phyloP scores from a whole-genome alignment of 2,888 invertebrate genomes.

The Parthenolecanium corni region DNA sequence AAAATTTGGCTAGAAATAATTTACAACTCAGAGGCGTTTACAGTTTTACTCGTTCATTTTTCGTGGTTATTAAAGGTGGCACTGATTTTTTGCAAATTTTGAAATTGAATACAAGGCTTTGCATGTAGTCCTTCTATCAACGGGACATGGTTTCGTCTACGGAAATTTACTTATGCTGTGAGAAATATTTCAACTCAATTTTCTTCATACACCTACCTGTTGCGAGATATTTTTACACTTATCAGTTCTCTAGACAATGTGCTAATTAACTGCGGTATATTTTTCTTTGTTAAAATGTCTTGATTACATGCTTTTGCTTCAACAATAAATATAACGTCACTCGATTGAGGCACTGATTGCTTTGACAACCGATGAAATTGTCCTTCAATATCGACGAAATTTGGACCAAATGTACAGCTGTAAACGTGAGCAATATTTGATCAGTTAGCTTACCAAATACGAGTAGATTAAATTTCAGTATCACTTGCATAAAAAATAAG shows the following conservation, averaged over 20 bases:
- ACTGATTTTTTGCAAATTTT: too few species aligned
- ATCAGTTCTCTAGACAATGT: conserved; percentile 56
- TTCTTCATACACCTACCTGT: neutral
- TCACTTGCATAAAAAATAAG: too few species aligned
- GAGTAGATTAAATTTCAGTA: too few species aligned
- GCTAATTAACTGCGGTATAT: conserved; percentile 55
- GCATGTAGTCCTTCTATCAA: too few species aligned
- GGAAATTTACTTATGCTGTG: neutral
- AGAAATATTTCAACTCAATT: neutral
- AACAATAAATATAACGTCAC: conserved; percentile 78
- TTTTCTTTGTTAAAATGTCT: conserved; percentile 52
- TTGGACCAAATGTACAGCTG: too few species aligned
- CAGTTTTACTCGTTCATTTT: too few species aligned
- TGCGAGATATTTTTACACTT: neutral
- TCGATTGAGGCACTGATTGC: conserved; percentile 50
- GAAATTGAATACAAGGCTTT: too few species aligned
- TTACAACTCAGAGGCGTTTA: too few species aligned
- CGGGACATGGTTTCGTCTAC: too few species aligned
- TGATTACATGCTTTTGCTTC: conserved; percentile 77
- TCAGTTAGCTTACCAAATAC: too few species aligned
- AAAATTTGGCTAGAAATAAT: too few species aligned
- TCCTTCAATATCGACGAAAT: conserved; percentile 46
- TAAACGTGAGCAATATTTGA: neutral
- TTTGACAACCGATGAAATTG: conserved; percentile 55
- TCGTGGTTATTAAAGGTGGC: too few species aligned